Evolutionary conservation across 1,140 invertebrate species (phyloP).

Genomic region (Bombus difficillimus): DNA sequence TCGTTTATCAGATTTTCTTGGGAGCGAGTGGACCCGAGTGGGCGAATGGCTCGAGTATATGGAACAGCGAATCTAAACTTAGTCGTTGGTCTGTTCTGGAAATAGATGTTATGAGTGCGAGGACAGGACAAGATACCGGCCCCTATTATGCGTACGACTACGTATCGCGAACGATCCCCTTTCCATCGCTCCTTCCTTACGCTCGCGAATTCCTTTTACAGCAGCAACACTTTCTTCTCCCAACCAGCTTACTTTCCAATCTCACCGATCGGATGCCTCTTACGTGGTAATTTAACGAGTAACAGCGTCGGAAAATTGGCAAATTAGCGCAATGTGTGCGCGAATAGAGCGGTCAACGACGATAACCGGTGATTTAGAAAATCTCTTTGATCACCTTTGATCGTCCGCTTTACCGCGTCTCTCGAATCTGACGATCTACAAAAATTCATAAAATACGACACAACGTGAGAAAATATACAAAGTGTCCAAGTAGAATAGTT

Average conservation of each 20-base stretch:
- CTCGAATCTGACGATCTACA: no score
- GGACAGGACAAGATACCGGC: conserved; percentile 82
- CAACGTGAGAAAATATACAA: no score
- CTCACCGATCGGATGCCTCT: neutral
- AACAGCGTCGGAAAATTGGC: no score
- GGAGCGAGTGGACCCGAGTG: conserved; percentile 64
- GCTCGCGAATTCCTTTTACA: neutral
- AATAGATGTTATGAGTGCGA: conserved; percentile 84
- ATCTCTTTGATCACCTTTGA: no score
- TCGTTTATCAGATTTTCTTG: conserved; percentile 74
- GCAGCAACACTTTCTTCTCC: no score
- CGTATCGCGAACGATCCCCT: conserved; percentile 32
- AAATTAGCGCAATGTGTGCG: no score
- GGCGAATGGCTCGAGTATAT: conserved; percentile 80
- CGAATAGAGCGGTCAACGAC: no score
- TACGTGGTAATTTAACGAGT: no score
- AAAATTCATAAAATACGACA: no score
- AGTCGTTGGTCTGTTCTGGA: conserved; percentile 81
- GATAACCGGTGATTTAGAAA: no score
- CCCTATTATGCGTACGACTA: conserved; percentile 74
- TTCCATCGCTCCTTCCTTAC: neutral
- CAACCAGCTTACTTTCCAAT: neutral
- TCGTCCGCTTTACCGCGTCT: no score
- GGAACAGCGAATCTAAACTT: conserved; percentile 82
- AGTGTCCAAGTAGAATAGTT: no score